phyloP scores from a whole-genome alignment of 1,140 invertebrate genomes.

The Drosophila quadrilineata region DNA sequence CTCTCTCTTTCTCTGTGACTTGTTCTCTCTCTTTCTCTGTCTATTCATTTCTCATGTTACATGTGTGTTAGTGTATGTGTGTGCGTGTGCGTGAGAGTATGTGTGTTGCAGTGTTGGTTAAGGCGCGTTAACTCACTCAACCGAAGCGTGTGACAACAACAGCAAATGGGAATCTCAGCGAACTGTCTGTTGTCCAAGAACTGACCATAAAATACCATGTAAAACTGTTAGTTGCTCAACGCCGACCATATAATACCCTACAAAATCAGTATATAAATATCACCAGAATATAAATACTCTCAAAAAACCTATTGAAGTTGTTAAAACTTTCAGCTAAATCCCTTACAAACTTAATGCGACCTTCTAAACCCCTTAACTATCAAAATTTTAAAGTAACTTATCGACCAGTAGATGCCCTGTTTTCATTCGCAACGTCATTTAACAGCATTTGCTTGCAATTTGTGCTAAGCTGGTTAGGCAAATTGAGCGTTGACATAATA shows the following conservation, averaged over 20 bases:
- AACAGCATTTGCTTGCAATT: neutral
- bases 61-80: neutral
- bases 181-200: too few species aligned
- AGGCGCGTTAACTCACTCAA: conserved; percentile 36
- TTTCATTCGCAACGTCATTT: neutral
- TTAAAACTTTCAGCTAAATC: too few species aligned
- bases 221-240: too few species aligned
- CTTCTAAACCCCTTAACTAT: neutral
- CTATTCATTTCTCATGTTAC: too few species aligned
- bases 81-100: neutral
- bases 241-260: conserved; percentile 9
- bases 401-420: neutral
- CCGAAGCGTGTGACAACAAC: conserved; percentile 31
- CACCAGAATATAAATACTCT: too few species aligned
- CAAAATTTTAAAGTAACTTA: neutral
- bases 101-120: conserved; percentile 10
- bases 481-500: too few species aligned
- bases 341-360: neutral
- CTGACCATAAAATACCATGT: too few species aligned
- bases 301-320: too few species aligned
- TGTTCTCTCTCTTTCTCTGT: too few species aligned
- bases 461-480: too few species aligned
- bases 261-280: too few species aligned
- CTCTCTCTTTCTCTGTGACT: too few species aligned
- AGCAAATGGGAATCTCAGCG: conserved; percentile 19